Conservation (phyloP, 2,888 invertebrate genomes). For the Schrankia costaestrigalis region DNA sequence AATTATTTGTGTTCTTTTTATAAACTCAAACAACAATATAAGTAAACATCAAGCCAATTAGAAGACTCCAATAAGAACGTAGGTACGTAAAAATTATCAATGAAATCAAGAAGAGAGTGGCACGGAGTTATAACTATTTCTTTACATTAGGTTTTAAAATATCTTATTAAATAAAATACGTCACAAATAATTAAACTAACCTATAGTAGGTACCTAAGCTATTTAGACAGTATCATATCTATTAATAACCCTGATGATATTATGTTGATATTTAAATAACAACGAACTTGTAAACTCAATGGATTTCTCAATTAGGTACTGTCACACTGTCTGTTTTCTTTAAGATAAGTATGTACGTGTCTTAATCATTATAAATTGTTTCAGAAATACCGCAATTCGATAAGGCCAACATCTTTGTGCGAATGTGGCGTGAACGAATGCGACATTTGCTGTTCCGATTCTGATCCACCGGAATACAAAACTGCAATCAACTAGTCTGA, state of each 20-base stretch:
- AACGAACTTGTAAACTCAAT: conserved; percentile 9
- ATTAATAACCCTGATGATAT: too few relatives aligned
- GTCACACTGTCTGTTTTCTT: conserved; percentile 5
- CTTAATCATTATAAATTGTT: too few relatives aligned
- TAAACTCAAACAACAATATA: too few relatives aligned
- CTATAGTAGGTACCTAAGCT: not conserved
- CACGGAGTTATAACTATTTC: too few relatives aligned
- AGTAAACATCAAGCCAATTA: too few relatives aligned
- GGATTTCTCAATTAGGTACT: conserved; percentile 1
- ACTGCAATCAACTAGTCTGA: conserved; percentile 64
- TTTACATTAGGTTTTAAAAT: too few relatives aligned
- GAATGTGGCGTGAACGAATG: conserved; percentile 91
- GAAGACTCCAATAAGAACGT: too few relatives aligned
- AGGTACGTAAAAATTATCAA: too few relatives aligned
- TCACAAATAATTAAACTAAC: not conserved
- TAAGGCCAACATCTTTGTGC: conserved; percentile 86
- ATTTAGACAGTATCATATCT: too few relatives aligned
- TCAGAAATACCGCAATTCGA: conserved; percentile 88
- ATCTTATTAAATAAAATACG: too few relatives aligned
- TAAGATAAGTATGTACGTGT: conserved; percentile 24
- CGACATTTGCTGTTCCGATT: conserved; percentile 79
- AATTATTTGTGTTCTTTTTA: too few relatives aligned
- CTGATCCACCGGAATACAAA: conserved; percentile 69
- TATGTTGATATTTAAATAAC: conserved; percentile 11
- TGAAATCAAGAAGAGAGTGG: too few relatives aligned